phyloP scores from a whole-genome alignment of 2,888 invertebrate genomes.

The Galeopsomyia nigrocyanea region DNA sequence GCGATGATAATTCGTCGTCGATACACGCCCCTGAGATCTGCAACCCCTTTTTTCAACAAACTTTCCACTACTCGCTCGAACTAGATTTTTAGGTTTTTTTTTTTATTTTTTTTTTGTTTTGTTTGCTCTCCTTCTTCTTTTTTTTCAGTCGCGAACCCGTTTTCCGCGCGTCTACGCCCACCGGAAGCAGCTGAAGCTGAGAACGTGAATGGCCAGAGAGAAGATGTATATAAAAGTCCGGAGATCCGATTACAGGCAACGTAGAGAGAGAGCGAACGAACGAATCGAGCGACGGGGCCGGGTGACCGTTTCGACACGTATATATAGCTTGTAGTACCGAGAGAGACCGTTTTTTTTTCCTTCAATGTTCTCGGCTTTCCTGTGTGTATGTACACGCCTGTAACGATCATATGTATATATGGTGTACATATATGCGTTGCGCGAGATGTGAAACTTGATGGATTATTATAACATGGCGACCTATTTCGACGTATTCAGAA shows the following conservation, averaged over 20 bases:
- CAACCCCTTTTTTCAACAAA: conserved; percentile 49
- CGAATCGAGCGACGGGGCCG: conserved; percentile 52
- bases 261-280: conserved; percentile 42
- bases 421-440: not conserved
- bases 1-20: conserved; percentile 65
- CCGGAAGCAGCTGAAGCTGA: conserved; percentile 67
- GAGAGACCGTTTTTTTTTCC: conserved; percentile 29
- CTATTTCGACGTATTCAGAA: no score
- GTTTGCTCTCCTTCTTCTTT: not conserved
- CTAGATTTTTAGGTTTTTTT: not conserved
- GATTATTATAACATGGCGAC: no score
- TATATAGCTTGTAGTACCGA: no score
- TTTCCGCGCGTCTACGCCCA: conserved; percentile 66
- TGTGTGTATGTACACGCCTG: not conserved
- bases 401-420: conserved; percentile 8
- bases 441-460: not conserved
- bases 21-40: conserved; percentile 64
- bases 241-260: conserved; percentile 66
- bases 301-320: conserved; percentile 31
- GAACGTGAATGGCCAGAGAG: conserved; percentile 61
- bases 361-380: not conserved
- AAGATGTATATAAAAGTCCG: conserved; percentile 58
- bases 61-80: conserved; percentile 15
- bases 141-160: conserved; percentile 66
- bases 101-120: not conserved